phyloP scores from a whole-genome alignment of 2,797 vertebrate species.

The Trematomus bernacchii region DNA sequence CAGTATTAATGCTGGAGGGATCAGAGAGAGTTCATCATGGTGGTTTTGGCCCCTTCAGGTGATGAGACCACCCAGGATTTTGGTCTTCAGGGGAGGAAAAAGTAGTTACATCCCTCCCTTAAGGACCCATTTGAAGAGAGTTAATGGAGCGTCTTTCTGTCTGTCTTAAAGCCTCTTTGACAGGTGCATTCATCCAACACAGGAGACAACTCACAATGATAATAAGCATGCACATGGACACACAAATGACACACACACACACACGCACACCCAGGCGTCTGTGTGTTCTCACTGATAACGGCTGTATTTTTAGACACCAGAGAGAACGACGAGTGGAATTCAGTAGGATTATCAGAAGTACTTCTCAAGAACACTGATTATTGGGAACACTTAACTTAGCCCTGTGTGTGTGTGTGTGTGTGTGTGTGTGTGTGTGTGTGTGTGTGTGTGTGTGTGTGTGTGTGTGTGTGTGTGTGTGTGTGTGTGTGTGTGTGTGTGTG shows the following conservation, averaged over 20 bases:
- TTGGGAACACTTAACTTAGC: conserved; percentile 63
- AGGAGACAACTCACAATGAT: not conserved
- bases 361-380: conserved; percentile 67
- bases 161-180: conserved; percentile 18
- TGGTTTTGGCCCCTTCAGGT: conserved; percentile 23
- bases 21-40: not conserved
- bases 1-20: conserved; percentile 7
- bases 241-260: conserved; percentile 32
- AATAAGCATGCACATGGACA: conserved; percentile 24
- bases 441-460: too few relatives aligned
- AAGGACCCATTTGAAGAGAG: conserved; percentile 6
- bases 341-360: conserved; percentile 67
- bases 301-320: conserved; percentile 75
- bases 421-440: conserved; percentile 27
- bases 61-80: conserved; percentile 51
- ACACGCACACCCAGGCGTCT: conserved; percentile 30
- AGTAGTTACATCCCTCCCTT: not conserved
- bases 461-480: too few relatives aligned
- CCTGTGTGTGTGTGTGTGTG: conserved; percentile 27
- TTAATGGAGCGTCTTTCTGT: conserved; percentile 21
- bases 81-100: not conserved
- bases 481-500: too few relatives aligned
- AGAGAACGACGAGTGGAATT: conserved; percentile 68
- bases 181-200: conserved; percentile 35
- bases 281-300: conserved; percentile 63